phyloP scores from a whole-genome alignment of 2,797 vertebrate genomes.

The Sylvia borin region DNA sequence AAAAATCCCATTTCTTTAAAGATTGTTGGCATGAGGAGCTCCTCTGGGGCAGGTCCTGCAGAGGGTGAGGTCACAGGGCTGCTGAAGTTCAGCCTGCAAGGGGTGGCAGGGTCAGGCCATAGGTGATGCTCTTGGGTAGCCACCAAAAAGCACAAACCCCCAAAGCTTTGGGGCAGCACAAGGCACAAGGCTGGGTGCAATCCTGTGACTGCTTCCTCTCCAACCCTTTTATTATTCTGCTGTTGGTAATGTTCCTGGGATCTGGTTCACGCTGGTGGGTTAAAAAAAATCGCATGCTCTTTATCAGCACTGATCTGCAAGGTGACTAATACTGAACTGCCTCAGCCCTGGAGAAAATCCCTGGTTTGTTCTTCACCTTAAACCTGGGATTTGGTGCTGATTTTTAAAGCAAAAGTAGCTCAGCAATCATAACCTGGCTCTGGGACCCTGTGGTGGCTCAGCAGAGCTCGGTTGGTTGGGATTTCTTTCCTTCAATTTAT shows the following conservation, averaged over 20 bases:
- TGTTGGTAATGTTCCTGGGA: neutral
- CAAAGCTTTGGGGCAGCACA: neutral
- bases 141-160: neutral
- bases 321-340: neutral
- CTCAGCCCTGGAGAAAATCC: neutral
- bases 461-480: neutral
- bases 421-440: neutral
- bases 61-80: neutral
- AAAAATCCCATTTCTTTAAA: conserved; percentile 15
- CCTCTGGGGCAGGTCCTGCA: neutral
- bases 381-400: neutral
- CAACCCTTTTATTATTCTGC: neutral
- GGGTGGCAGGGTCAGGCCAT: neutral
- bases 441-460: neutral
- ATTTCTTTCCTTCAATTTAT: neutral
- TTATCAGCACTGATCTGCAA: neutral
- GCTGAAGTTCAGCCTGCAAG: neutral
- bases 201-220: neutral
- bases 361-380: neutral
- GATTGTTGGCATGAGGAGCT: neutral
- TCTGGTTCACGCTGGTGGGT: neutral
- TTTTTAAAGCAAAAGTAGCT: neutral
- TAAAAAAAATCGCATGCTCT: neutral
- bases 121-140: neutral
- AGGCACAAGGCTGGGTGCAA: neutral